Conservation (phyloP, 2,888 invertebrate genomes). For the Ophion ventricosus region DNA sequence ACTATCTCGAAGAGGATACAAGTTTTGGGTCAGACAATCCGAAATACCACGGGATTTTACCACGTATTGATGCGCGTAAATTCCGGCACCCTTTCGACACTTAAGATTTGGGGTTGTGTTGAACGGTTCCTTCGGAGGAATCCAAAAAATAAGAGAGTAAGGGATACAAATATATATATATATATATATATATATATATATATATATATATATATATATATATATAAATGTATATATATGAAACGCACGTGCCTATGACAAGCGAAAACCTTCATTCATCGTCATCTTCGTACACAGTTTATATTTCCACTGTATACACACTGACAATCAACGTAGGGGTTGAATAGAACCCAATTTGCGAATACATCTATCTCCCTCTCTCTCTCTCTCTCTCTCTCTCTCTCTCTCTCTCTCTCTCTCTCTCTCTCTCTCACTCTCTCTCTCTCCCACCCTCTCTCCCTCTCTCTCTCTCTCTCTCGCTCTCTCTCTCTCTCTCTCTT, state of each 20-base stretch:
- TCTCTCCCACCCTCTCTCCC: not conserved
- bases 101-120: not conserved
- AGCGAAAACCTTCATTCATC: constrained; percentile 31
- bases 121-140: constrained; percentile 20
- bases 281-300: constrained; percentile 35
- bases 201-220: not conserved
- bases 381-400: constrained; percentile 1
- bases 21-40: not conserved
- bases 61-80: constrained; percentile 52
- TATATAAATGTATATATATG: not conserved
- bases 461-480: not conserved
- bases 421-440: not conserved
- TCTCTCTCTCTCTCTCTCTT: not conserved
- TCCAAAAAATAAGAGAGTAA: not conserved
- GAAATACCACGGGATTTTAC: constrained; percentile 14
- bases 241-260: constrained; percentile 30
- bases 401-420: not conserved
- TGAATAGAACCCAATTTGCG: constrained; percentile 56
- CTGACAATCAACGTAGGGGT: constrained; percentile 11
- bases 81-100: constrained; percentile 61
- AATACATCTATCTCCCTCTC: constrained; percentile 29
- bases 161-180: not conserved
- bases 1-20: constrained; percentile 15
- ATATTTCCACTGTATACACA: not conserved
- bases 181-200: not conserved